Evolutionary conservation across 64 coral and sea anemone genomes (phyloP).

Genomic region (Cladopsammia gracilis): DNA sequence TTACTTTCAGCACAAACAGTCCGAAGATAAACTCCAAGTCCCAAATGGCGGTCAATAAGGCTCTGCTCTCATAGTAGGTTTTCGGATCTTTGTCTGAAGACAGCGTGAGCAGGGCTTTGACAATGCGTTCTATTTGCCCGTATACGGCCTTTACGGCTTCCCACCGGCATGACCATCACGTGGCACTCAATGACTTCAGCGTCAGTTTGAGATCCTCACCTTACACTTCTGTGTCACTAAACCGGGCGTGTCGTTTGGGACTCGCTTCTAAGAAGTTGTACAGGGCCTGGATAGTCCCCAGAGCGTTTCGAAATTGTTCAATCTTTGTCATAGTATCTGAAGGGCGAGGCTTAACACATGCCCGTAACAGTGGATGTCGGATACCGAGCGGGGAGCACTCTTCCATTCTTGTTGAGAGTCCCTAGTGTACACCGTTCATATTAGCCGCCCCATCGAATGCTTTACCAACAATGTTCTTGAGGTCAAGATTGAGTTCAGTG

Average conservation of each 20-base stretch:
- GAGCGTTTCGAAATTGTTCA: too few species aligned
- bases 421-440: constrained; percentile 58
- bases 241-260: constrained; percentile 29
- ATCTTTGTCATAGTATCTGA: neutral
- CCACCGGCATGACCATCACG: constrained; percentile 3
- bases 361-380: too few species aligned
- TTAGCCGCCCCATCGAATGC: constrained; percentile 66
- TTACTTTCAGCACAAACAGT: too few species aligned
- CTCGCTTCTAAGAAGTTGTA: constrained; percentile 7
- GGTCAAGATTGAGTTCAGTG: constrained; percentile 35
- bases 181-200: constrained; percentile 18
- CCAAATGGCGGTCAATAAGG: neutral
- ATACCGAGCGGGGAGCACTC: neutral
- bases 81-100: constrained; percentile 29
- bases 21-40: too few species aligned
- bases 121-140: constrained; percentile 20
- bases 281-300: too few species aligned
- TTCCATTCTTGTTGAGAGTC: constrained; percentile 69
- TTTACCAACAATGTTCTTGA: constrained; percentile 66
- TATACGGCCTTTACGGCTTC: constrained; percentile 6
- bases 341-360: too few species aligned
- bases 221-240: constrained; percentile 23
- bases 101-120: constrained; percentile 21
- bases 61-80: constrained; percentile 38
- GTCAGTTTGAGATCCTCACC: neutral